Base-by-base conservation (phyloP, 2,113 vertebrate species). In the Seriola aureovittata region DNA sequence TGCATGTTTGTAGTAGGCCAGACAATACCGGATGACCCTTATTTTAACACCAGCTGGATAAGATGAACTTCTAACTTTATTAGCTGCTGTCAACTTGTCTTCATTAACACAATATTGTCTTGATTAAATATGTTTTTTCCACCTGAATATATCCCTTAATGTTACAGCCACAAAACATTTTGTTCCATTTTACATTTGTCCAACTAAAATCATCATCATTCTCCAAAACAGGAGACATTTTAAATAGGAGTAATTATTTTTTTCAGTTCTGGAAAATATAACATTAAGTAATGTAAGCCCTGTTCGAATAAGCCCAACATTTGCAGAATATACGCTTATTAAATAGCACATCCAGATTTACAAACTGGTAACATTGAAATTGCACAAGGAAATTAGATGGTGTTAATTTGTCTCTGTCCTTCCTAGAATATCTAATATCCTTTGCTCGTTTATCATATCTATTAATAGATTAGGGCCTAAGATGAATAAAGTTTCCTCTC, bases 361-460 rank as follows among this genome's bases (percentile, higher is more conserved):
- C 80, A 36, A 76, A 77, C 75, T 77, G 9, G 34, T 50, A 4
- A 84, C 3, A 4, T 66, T 63, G 50, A 82, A 75, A 52, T 71
- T 66, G 25, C 58, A 25, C 60, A 80, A 58, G 50, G 63, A 74
- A 80, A 88, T 85, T 78, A 65, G 52, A 76, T 40, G 13, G 14
- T 69, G 9, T 64, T 72, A 38, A 79, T 85, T 79, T 86, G 34
- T 55, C 59, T 77, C 36, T 59, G 29, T 38, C 79, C 38, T 44
- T 66, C 8, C 5, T 42, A 40, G 55, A 82, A 67, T 67, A 32
- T 84, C 44, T 85, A 70, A 90, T 89, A 84, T 85, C 71, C 63
- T 23, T 34, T 0, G 0, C 21, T 76, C 66, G 79, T 90, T 83
- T 21, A 84, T 91, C 76, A 85, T 38, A 54, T 42, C 34, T 63